Base-by-base conservation (phyloP, 2,888 invertebrate genomes). In the Xanthia togata region DNA sequence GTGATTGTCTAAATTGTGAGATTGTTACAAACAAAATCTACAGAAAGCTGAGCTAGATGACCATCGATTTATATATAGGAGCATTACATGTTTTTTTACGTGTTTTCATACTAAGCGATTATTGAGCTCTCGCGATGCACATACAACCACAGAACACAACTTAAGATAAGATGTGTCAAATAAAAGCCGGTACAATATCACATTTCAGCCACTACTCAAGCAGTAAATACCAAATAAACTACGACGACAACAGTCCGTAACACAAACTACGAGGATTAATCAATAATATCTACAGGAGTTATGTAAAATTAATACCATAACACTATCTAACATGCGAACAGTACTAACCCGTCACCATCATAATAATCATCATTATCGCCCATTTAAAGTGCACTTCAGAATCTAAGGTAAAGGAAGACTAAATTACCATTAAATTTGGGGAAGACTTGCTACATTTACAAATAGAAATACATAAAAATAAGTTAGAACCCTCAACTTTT, bases 271-370 rank as follows among this genome's bases (percentile, higher is more conserved):
- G 50, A 60, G 17, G 23, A 62, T 59, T 74, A 76, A 86, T 79
- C 70, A 84, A 73, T 75, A 81, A 69, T 59, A 75, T 68, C 53
- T 38, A 82, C 53, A 71, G 50, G 50, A 74, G 41, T 23, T 74
- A 73, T 17, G 55, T 68, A 75, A 75, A 76, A 81, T 73, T 20
- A 72, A 72, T 74, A 85, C 53, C 83, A 77, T 81, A 81, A 85
- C 81, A 86, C 85, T 78, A 80, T 26, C 78, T 79, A 82, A 76
- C 85, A 85, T 83, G 82, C 88, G 47, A 88, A 86, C 87, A 89
- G 89, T 95, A 96, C 96, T 96, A 95, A 96, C 96, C 96, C 96
- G 90, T 96, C 96, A 95, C 96, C 96, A 88, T 95, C 95, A 91
- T 93, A 94, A 94, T 93, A 95, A 91, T 94, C 95, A 92, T 95